phyloP scores from a whole-genome alignment of 2,113 vertebrate genomes.

The Chrysemys picta region DNA sequence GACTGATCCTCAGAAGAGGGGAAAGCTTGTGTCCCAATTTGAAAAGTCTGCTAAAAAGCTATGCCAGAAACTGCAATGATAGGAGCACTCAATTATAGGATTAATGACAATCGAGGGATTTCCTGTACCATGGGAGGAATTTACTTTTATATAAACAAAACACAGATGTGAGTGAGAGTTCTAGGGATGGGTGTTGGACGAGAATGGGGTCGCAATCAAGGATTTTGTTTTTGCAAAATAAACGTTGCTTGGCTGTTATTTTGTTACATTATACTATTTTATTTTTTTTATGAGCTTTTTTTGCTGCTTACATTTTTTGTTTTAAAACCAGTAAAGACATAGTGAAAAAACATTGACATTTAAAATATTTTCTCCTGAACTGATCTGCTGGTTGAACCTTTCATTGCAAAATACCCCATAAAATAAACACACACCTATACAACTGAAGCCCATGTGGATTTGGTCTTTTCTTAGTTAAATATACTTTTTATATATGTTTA shows the following conservation, averaged over 20 bases:
- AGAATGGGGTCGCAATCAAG: not conserved
- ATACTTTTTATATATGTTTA: not conserved
- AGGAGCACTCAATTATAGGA: not conserved
- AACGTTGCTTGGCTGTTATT: not conserved
- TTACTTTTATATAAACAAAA: not conserved
- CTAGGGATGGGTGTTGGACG: not conserved
- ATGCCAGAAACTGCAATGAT: not conserved
- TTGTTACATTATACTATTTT: not conserved
- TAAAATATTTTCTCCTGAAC: accelerated
- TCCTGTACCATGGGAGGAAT: not conserved
- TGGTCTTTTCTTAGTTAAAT: not conserved
- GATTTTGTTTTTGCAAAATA: accelerated
- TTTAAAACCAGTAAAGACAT: not conserved
- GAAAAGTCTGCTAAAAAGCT: accelerated
- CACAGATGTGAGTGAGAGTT: not conserved
- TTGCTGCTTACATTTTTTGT: not conserved
- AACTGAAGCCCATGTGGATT: not conserved
- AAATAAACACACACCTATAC: accelerated
- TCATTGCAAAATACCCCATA: accelerated
- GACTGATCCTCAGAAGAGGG: not conserved
- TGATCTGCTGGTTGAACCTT: not conserved
- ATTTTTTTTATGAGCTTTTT: not conserved
- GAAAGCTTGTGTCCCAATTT: not conserved
- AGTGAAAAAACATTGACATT: not conserved
- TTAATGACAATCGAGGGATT: not conserved